phyloP scores from a whole-genome alignment of 1,140 invertebrate species.

The Subanguina moxae region DNA sequence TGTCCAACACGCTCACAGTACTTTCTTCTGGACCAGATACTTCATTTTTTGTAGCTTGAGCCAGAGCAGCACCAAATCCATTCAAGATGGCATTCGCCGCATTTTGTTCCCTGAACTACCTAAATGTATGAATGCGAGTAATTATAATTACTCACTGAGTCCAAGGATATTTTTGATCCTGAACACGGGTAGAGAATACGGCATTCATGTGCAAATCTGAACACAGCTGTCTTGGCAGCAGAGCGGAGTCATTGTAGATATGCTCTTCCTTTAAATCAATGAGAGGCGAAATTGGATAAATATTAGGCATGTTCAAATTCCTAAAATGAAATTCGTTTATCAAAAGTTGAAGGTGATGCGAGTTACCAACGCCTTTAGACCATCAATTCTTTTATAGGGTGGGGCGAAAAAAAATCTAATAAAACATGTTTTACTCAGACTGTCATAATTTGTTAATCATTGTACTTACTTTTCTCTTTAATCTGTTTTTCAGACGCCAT shows the following conservation, averaged over 20 bases:
- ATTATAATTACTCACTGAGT: constrained; percentile 38
- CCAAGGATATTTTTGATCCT: constrained; percentile 58
- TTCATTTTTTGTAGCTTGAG: constrained; percentile 36
- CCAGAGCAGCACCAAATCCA: constrained; percentile 53
- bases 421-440: no score
- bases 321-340: constrained; percentile 17
- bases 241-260: constrained; percentile 49
- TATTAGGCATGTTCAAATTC: constrained; percentile 35
- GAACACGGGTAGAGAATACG: constrained; percentile 43
- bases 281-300: constrained; percentile 52
- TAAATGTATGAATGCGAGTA: constrained; percentile 12
- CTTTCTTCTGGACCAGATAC: not conserved
- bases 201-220: constrained; percentile 33
- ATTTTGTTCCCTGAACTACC: constrained; percentile 48
- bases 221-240: constrained; percentile 33
- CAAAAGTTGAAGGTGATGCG: no score
- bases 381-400: no score
- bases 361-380: no score
- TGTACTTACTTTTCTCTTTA: no score
- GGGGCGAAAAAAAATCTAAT: no score
- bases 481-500: no score
- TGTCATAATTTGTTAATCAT: no score
- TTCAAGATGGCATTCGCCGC: constrained; percentile 52
- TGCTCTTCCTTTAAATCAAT: constrained; percentile 49
- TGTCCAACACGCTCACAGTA: constrained; percentile 12